Base-by-base conservation (phyloP, 2,113 vertebrate species). In the Colaptes auratus region DNA sequence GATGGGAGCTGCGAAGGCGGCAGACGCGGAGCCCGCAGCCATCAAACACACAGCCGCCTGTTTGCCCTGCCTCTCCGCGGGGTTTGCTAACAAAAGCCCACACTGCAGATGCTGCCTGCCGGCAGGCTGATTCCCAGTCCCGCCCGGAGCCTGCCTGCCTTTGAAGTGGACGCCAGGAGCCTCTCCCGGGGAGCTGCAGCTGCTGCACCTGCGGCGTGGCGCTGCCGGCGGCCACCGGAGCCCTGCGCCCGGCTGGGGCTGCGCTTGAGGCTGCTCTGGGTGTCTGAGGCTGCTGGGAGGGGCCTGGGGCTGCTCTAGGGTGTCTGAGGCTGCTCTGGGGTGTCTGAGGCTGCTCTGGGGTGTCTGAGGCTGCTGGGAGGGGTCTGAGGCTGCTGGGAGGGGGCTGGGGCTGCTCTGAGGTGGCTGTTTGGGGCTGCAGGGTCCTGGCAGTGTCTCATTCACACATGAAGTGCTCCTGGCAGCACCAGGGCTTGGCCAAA, bases 51-150 rank as follows among this genome's bases (percentile, higher is more conserved):
- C 86, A 86, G 30, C 5, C 91, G 64, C 75, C 25, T 95, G 94
- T 94, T 93, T 90, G 80, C 95, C 65, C 92, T 95, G 92, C 88
- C 92, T 95, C 91, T 76, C 92, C 1, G 9, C n/a, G 3, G 93
- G 92, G 89, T 86, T 94, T 90, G 94, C 55, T 87, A 87, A 96
- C 94, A 93, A 79, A 91, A 95, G 86, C 92, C 95, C 94, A 91
- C 74, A 3, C 27, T 20, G 90, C 92, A 78, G 82, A 82, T 89
- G 23, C 84, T 69, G 84, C 23, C 91, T 96, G 78, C 89, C 59
- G 11, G 35, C 88, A n/a, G 86, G 92, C 88, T 92, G 84, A 88
- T 79, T 70, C 46, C 24, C 71, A 28, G 9, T 71, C 67, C 83
- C 69, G 3, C 79, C 4, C 4, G 2, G 36, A 66, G 76, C 82